Base-by-base conservation (phyloP, 2,797 vertebrate species). In the Graptemys geographica region DNA sequence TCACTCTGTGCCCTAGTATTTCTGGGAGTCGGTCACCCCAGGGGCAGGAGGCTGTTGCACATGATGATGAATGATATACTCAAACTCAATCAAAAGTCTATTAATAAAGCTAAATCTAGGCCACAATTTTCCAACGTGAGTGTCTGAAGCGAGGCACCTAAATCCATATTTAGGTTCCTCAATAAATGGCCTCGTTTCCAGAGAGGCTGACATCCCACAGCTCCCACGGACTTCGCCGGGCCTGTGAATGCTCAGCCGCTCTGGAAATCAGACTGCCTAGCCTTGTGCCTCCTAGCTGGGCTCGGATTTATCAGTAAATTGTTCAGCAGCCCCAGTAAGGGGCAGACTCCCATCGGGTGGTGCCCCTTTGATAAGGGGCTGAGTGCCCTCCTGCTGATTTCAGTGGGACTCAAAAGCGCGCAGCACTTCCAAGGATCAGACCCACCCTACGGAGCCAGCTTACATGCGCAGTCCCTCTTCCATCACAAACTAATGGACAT, bases 41-140 rank as follows among this genome's bases (percentile, higher is more conserved):
- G 23, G 25, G 2, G 81, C 2, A 2, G 72, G 79, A 44, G 8
- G 57, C 1, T 62, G 8, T 5, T 8, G 72, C 3, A n/a, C 3
- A 2, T 33, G 93, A 76, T 76, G 93, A 88, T 11, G 74, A 80
- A 59, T 83, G 88, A 33, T 16, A 11, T 37, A 0, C 93, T 11
- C 72, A 78, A 18, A 8, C 56, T 51, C 89, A 18, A 11, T 79
- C 83, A 28, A 76, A 27, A 90, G 72, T 84, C 92, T 74, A 5
- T 83, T 94, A 81, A 90, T 79, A 81, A 86, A 65, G 81, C 81
- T 19, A 33, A 1, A 81, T 91, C 81, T 74, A 57, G 92, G 93
- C 79, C 92, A 6, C 0, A 4, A 21, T 49, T 92, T 89, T 56
- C 90, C 41, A 6, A 44, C 88, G 8, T 79, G 5, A 15, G 41